Evolutionary conservation across 2,888 invertebrate genomes (phyloP), one percentile per base, ranked within the genome.

Genomic region (Kryphioiulus occultus): DNA sequence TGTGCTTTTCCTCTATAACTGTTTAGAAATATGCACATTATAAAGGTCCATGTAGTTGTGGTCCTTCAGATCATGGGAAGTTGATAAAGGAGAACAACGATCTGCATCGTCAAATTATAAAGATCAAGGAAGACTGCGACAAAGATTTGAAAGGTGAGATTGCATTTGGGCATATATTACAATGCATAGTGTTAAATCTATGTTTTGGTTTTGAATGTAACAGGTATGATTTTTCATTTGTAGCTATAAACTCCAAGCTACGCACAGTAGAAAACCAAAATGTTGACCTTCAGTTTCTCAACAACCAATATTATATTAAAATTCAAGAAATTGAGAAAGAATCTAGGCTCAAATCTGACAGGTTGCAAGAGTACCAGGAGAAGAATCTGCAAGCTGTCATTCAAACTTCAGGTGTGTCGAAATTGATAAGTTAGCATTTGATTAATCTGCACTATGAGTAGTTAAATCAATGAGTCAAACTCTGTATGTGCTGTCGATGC

Each of bases 301-400:
- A 87, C 82, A 87, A 87, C 44, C 87, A 83, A 42, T 44, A 87
- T 83, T 39, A 26, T 35, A 39, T 59, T 19, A 78, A 82, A 32
- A 87, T 87, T 39, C 78, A 87, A 42, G 3, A 87, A 35, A 17
- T 87, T n/a, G 87, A 87, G n/a, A 68, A 87, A 19, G 87, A 87
- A 87, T 78, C 83, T 15, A 87, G 42, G 83, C 53, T 30, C 22
- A 87, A 87, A 42, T 86, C 86, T n/a, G 86, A 86, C n/a, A 53
- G 35, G n/a, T 35, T 86, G 42, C 86, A 86, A 39, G 86, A 53
- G 4, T 86, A 39, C 19, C 86, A 68, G 32, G 86, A 86, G 39
- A 86, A 86, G 78, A 86, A 86, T 78, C 78, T 86, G 9, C 86
- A 86, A 7, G 78, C 87, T 39, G 82, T 42, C 44, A 86, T 86